Base-by-base conservation (phyloP, 2,797 vertebrate genomes). In the Odontamblyopus lacepedii region DNA sequence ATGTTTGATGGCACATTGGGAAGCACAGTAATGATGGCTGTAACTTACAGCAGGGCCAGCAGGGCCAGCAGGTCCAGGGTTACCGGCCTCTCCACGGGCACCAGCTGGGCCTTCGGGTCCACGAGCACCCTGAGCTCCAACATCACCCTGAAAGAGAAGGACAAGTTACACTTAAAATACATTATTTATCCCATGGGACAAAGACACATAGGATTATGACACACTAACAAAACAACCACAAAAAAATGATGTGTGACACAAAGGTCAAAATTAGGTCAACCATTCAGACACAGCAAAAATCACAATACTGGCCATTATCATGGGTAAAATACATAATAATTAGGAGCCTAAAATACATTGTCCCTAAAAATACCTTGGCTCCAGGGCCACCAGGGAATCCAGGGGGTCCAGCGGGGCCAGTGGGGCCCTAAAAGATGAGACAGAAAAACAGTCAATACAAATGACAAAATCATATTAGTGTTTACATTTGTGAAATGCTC, bases 311-410 rank as follows among this genome's bases (percentile, higher is more conserved):
- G n/a, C 61, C 4, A n/a, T 19, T 63, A 9, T 44, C 41, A 44
- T 12, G 11, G 41, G 11, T 9, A n/a, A 38, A 38, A 41, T 38
- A 13, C 6, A 63, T 6, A 35, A 11, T 63, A 30, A 27, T 29
- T 5, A 30, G 6, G 5, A 29, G 27, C 5, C 12, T 60, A 60
- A 60, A 50, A 16, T 9, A 48, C 5, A 38, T 38, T 27, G 6
- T 6, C 23, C 1, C 12, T 30, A 32, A 19, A 69, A 9, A 18
- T 59, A 98, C 98, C 96, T 99, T 99, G 11, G 97, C 78, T 85
- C 98, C 98, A 35, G 97, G 96, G 67, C 96, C 96, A 56, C 98
- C 98, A 19, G 97, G 98, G 93, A 99, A 99, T 75, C 98, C 98
- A 3, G 97, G 97, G 56, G 96, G 93, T 84, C 98, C 97, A 32